A percentile compares a stretch with the other conserved stretches of the same genome.
Conservation (phyloP, 2,888 invertebrate species). For the Clanis bilineata region DNA sequence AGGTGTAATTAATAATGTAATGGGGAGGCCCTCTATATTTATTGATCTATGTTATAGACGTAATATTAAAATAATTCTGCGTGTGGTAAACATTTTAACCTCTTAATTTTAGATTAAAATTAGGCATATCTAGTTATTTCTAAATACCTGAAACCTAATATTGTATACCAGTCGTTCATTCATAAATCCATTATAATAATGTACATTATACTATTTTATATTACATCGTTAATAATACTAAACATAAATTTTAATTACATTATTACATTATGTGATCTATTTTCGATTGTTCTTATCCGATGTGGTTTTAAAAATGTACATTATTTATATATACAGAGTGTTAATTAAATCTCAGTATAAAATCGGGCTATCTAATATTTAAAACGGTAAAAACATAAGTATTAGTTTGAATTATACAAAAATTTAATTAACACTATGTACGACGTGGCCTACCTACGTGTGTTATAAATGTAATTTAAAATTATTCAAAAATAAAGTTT, state of each 20-base stretch:
- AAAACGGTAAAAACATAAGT: neutral
- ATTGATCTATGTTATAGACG: conserved; percentile 45
- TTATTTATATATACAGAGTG: conserved; percentile 48
- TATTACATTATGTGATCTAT: conserved; percentile 57
- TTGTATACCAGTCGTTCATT: conserved; percentile 10
- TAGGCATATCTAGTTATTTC: conserved; percentile 35
- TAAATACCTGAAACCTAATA: conserved; percentile 8
- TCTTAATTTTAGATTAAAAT: conserved; percentile 66
- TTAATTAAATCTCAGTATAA: conserved; percentile 8
- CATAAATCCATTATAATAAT: conserved; percentile 38
- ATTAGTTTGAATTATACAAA: neutral
- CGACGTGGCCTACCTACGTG: conserved; percentile 60
- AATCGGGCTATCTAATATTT: neutral
- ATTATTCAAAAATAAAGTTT: conserved; percentile 68
- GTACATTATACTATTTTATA: conserved; percentile 71
- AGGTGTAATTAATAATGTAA: conserved; percentile 52
- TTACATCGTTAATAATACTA: conserved; percentile 57
- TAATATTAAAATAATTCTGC: conserved; percentile 49
- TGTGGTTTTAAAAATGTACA: conserved; percentile 57
- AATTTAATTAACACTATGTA: conserved; percentile 13
- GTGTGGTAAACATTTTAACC: conserved; percentile 52
- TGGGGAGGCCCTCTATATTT: conserved; percentile 50
- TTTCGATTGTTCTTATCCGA: conserved; percentile 58
- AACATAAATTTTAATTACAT: conserved; percentile 70
- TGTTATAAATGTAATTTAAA: conserved; percentile 68